Percentiles rank a stretch among this genome's conserved stretches.
Evolutionary conservation across 1,140 invertebrate species (phyloP).

Genomic region (Ruditapes philippinarum): DNA sequence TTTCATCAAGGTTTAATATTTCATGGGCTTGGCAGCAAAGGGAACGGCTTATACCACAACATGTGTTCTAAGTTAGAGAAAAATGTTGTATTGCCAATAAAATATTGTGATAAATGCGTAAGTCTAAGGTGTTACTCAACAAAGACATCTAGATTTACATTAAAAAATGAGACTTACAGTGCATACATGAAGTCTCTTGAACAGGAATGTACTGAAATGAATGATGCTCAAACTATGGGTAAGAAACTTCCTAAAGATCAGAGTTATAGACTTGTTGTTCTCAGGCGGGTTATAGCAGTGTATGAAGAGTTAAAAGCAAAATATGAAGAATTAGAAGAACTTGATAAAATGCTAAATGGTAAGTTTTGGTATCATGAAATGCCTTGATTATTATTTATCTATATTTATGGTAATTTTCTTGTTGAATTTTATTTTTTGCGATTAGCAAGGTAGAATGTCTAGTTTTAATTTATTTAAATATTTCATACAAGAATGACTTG

Average conservation of each 20-base stretch:
- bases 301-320: slow-evolving; percentile 11
- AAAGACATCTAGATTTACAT: slow-evolving; percentile 2
- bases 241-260: neutral
- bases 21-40: neutral
- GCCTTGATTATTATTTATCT: neutral
- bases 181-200: neutral
- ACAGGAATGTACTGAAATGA: neutral
- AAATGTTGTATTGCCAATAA: neutral
- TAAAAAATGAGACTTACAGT: slow-evolving; percentile 22
- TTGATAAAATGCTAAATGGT: slow-evolving; percentile 22
- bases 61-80: neutral
- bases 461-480: too few species aligned
- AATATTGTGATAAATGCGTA: neutral
- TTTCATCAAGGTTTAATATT: neutral
- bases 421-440: too few species aligned
- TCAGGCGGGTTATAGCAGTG: neutral
- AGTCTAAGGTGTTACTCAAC: neutral
- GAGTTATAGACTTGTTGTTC: neutral
- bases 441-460: too few species aligned
- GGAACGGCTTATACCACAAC: neutral
- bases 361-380: neutral
- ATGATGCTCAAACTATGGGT: neutral
- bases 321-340: slow-evolving; percentile 52
- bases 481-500: too few species aligned
- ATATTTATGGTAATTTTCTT: neutral